Evolutionary conservation across 1,140 invertebrate species (phyloP).

Genomic region (Doryteuthis pealeii): DNA sequence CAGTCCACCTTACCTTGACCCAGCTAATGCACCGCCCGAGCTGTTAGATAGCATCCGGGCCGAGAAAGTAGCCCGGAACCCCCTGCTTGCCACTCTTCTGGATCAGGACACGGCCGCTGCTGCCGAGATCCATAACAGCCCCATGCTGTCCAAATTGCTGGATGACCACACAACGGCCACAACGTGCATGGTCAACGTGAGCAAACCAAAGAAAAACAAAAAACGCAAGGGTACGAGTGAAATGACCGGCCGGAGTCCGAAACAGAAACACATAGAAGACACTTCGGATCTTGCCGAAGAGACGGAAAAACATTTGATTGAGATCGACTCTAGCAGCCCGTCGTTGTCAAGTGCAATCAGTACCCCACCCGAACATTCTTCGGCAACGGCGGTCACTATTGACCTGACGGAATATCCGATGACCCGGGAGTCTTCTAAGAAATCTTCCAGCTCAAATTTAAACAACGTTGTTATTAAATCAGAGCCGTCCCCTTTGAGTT

Average conservation of each 20-base stretch:
- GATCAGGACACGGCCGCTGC: constrained; percentile 43
- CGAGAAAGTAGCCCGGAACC: constrained; percentile 46
- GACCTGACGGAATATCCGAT: constrained; percentile 40
- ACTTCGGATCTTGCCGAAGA: constrained; percentile 19
- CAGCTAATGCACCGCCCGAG: constrained; percentile 12
- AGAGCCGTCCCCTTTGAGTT: constrained; percentile 29
- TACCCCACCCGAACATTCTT: constrained; percentile 15
- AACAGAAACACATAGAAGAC: constrained; percentile 54
- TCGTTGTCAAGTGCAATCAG: constrained; percentile 19
- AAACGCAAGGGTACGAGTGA: constrained; percentile 27
- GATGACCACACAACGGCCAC: constrained; percentile 55
- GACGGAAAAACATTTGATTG: constrained; percentile 16
- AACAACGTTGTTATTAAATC: constrained; percentile 46
- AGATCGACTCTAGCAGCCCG: constrained; percentile 18
- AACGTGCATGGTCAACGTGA: constrained; percentile 28
- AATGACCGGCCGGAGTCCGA: constrained; percentile 55
- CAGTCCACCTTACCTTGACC: constrained; percentile 27
- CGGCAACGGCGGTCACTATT: constrained; percentile 27
- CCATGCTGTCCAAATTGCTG: constrained; percentile 60
- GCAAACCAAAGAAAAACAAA: constrained; percentile 32
- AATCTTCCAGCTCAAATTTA: constrained; percentile 48
- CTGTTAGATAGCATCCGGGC: constrained; percentile 20
- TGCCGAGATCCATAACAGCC: constrained; percentile 40
- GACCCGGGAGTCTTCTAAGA: constrained; percentile 12
- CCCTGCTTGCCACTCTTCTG: constrained; percentile 50